Conservation (phyloP, 2,797 vertebrate genomes). For the Distichodus sexfasciatus region DNA sequence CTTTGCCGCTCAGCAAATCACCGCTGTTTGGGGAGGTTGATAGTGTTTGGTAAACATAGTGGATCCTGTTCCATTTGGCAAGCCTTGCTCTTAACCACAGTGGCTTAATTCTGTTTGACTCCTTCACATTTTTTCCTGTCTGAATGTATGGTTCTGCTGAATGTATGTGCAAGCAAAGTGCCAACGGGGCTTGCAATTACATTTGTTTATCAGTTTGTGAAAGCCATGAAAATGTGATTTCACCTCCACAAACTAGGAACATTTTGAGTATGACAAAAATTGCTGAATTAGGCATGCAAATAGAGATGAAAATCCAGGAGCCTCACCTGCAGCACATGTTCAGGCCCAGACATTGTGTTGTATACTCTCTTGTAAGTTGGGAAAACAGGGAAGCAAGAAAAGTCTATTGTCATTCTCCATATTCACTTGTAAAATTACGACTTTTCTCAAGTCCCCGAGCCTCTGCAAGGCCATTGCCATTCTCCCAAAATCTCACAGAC, state of each 20-base stretch:
- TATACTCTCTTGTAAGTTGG: not conserved
- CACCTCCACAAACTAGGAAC: slow-evolving; percentile 11
- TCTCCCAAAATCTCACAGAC: slow-evolving; percentile 51
- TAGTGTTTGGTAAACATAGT: slow-evolving; percentile 46
- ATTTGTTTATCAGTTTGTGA: slow-evolving; percentile 40
- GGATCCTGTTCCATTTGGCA: slow-evolving; percentile 39
- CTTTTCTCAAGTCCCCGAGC: slow-evolving; percentile 50
- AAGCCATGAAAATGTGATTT: slow-evolving; percentile 23
- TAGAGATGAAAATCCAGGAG: slow-evolving; percentile 1
- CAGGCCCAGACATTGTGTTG: slow-evolving; percentile 1
- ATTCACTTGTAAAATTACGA: slow-evolving; percentile 47
- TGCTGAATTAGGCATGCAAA: slow-evolving; percentile 1
- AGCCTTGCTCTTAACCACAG: slow-evolving; percentile 26
- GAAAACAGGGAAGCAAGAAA: not conserved
- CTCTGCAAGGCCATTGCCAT: slow-evolving; percentile 52
- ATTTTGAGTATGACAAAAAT: slow-evolving; percentile 12
- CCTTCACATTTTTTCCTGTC: slow-evolving; percentile 37
- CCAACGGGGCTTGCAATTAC: slow-evolving; percentile 44
- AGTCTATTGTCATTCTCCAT: slow-evolving; percentile 22
- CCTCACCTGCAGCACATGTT: not conserved
- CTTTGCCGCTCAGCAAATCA: slow-evolving; percentile 56
- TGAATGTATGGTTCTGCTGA: slow-evolving; percentile 36
- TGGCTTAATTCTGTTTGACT: slow-evolving; percentile 42
- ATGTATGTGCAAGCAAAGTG: slow-evolving; percentile 25
- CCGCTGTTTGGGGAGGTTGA: slow-evolving; percentile 47